Base-by-base conservation (phyloP, 2,113 vertebrate genomes). In the Galeopterus variegatus region DNA sequence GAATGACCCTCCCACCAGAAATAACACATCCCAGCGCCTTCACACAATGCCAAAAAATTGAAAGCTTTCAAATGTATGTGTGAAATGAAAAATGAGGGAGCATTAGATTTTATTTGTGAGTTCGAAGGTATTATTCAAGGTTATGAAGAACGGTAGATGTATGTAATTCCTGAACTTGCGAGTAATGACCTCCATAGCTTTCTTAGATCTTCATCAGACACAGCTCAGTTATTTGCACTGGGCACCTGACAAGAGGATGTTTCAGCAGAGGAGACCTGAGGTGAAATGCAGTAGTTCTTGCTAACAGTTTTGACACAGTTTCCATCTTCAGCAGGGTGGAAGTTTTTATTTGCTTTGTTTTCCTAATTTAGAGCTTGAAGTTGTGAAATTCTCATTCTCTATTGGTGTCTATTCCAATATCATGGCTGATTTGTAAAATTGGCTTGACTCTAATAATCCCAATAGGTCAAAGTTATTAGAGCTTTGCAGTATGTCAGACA, bases 171-270 rank as follows among this genome's bases (percentile, higher is more conserved):
- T 77, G 21, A 85, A 81, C 7, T 85, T 85, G 15, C 13, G 58
- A 13, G 24, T 65, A 36, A 65, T 48, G 23, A 76, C 14, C 45
- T 72, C 21, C 48, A 86, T 3, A 6, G 11, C 31, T 60, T 2
- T 75, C 13, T 89, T 76, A 80, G 50, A 70, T 88, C n/a, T 58
- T 85, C 45, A 81, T 69, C 70, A 92, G 50, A 69, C 70, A 75
- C 26, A 92, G 26, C 45, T 94, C 56, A 18, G 31, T 75, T 48
- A 45, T 17, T 54, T 52, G 62, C 58, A 70, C 41, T 80, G 18
- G 23, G 50, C 36, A 6, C 23, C 33, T 48, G 69, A 56, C 17
- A 89, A 36, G 21, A 65, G 11, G 2, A 13, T 56, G 6, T 79
- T 72, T 88, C 48, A 12, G 19, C 17, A 23, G 11, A 75, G 8